phyloP scores from a whole-genome alignment of 2,113 vertebrate genomes.

The Brachyhypopomus gauderio region DNA sequence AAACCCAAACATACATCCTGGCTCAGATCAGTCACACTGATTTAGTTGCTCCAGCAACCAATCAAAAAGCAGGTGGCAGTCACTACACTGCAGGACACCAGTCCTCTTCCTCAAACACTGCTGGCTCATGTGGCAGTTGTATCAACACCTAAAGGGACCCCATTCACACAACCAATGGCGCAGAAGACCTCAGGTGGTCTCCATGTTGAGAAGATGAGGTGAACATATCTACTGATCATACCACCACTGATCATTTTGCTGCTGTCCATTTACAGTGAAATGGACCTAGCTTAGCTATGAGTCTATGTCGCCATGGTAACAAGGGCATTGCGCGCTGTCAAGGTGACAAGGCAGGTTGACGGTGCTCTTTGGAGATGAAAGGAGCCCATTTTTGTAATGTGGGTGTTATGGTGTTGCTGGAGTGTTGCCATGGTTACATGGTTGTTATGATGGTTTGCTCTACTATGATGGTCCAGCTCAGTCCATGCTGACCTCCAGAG shows the following conservation, averaged over 20 bases:
- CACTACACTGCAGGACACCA: conserved; percentile 19
- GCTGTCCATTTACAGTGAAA: conserved; percentile 42
- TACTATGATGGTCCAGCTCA: conserved; percentile 26
- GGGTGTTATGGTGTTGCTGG: conserved; percentile 15
- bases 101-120: background rate
- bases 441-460: conserved; percentile 28
- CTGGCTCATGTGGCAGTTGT: background rate
- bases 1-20: conserved; percentile 1
- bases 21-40: conserved; percentile 20
- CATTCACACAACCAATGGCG: conserved; percentile 46
- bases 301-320: conserved; percentile 41
- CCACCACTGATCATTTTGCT: conserved; percentile 56
- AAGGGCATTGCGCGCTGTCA: conserved; percentile 26
- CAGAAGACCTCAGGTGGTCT: conserved; percentile 22
- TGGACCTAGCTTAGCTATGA: conserved; percentile 60
- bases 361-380: conserved; percentile 25
- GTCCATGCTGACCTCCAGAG: conserved; percentile 28
- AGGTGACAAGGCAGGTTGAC: conserved; percentile 18
- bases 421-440: conserved; percentile 38
- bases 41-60: conserved; percentile 4
- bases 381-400: conserved; percentile 25
- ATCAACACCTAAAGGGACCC: conserved; percentile 2
- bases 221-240: conserved; percentile 60
- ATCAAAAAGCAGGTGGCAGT: conserved; percentile 30
- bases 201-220: conserved; percentile 5